Conservation (phyloP, 2,888 invertebrate species). For the Stenchaetothrips biformis region DNA sequence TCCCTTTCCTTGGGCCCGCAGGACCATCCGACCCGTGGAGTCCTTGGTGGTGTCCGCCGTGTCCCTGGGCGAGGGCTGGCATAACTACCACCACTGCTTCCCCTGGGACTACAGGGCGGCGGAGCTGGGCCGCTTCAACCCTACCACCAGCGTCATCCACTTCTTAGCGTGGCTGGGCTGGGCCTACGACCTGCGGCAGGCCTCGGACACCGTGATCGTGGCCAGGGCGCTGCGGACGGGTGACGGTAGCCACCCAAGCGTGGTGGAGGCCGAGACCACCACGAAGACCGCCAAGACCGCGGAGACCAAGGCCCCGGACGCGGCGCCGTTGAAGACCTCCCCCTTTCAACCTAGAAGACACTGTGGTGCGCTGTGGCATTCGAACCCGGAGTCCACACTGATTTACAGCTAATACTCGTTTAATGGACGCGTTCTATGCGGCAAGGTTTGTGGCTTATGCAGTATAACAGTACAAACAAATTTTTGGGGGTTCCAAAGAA, state of each 20-base stretch:
- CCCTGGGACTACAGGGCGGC: constrained; percentile 10
- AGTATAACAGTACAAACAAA: no score
- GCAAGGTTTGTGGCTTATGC: no score
- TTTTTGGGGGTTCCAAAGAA: no score
- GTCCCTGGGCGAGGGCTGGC: not conserved
- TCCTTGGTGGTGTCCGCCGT: not conserved
- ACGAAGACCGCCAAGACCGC: not conserved
- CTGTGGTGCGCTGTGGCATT: no score
- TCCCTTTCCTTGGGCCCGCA: not conserved
- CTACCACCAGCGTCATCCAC: not conserved
- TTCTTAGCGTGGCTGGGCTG: not conserved
- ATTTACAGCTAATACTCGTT: no score
- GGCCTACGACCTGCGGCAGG: constrained; percentile 7
- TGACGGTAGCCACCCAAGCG: not conserved
- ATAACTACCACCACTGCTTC: constrained; percentile 1
- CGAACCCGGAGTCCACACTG: no score
- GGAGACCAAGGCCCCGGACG: no score
- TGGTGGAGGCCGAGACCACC: not conserved
- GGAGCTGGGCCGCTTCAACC: not conserved
- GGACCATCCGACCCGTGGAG: not conserved
- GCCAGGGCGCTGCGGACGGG: not conserved
- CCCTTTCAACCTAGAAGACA: no score
- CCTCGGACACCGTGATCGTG: not conserved
- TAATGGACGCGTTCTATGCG: no score
- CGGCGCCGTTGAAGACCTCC: no score